Conservation (phyloP, 2,797 vertebrate species). For the Urocyon cinereoargenteus region DNA sequence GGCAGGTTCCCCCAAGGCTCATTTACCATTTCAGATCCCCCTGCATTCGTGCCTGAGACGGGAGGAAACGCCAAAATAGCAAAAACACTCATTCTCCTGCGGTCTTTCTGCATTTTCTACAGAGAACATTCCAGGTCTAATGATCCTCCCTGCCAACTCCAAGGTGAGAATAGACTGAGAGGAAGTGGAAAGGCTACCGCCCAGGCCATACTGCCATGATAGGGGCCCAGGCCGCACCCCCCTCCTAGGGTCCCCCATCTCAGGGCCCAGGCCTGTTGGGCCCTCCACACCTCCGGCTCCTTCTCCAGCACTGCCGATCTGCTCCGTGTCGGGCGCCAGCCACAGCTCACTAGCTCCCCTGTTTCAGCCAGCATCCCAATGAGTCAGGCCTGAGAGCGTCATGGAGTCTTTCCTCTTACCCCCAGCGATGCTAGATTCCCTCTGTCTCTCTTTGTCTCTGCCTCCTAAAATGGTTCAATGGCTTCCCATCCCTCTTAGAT, state of each 20-base stretch:
- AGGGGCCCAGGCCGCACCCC: not conserved
- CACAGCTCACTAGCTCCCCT: rapidly evolving
- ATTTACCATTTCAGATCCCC: not conserved
- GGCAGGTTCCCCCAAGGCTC: not conserved
- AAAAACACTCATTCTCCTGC: too few species aligned
- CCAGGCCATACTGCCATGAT: too few species aligned
- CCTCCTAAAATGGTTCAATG: not conserved
- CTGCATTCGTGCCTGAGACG: not conserved
- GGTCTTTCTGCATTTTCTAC: not conserved
- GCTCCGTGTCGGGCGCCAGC: not conserved
- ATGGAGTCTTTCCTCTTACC: too few species aligned
- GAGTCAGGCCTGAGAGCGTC: too few species aligned
- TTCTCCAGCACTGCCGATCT: rapidly evolving
- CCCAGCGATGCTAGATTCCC: not conserved
- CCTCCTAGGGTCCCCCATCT: not conserved
- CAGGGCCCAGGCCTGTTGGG: not conserved
- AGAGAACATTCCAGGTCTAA: not conserved
- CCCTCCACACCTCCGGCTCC: rapidly evolving
- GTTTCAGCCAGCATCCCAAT: rapidly evolving
- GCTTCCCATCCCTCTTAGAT: not conserved
- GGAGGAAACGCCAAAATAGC: not conserved
- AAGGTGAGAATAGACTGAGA: too few species aligned
- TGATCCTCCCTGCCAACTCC: not conserved
- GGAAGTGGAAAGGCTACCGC: not conserved
- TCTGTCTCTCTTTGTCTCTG: not conserved